A percentile compares a stretch with the other conserved stretches of the same genome.
Evolutionary conservation across 2,113 vertebrate genomes (phyloP).

Genomic region (Gymnogyps californianus): DNA sequence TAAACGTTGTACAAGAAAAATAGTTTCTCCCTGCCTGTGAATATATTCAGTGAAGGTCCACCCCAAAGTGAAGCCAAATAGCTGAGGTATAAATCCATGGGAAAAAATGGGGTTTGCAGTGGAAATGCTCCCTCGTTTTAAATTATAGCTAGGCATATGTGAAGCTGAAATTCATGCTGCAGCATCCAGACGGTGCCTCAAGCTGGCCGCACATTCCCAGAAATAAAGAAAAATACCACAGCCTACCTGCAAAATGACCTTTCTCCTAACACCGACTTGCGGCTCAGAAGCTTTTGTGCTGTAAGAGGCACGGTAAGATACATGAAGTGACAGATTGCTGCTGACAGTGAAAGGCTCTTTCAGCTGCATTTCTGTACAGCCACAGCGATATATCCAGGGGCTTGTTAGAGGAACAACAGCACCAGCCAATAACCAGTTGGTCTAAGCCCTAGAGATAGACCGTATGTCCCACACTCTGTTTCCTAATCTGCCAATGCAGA

Average conservation of each 20-base stretch:
- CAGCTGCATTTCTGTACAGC: conserved; percentile 53
- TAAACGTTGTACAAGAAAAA: background rate
- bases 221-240: background rate
- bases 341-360: conserved; percentile 35
- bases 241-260: conserved; percentile 41
- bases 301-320: background rate
- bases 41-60: background rate
- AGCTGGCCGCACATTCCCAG: background rate
- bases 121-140: background rate
- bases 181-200: conserved; percentile 41
- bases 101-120: conserved; percentile 2
- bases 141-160: conserved; percentile 9
- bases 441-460: conserved; percentile 42
- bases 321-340: conserved; percentile 50
- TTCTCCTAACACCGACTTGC: background rate
- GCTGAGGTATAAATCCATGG: conserved; percentile 25
- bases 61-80: background rate
- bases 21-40: background rate
- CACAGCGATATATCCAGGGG: conserved; percentile 33
- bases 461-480: conserved; percentile 45
- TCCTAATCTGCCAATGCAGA: background rate
- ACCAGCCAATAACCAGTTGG: conserved; percentile 47
- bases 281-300: conserved; percentile 31
- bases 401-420: conserved; percentile 55
- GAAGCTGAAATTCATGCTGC: conserved; percentile 26